Base-by-base conservation (phyloP, 2,888 invertebrate species). In the Notocelia uddmanniana region DNA sequence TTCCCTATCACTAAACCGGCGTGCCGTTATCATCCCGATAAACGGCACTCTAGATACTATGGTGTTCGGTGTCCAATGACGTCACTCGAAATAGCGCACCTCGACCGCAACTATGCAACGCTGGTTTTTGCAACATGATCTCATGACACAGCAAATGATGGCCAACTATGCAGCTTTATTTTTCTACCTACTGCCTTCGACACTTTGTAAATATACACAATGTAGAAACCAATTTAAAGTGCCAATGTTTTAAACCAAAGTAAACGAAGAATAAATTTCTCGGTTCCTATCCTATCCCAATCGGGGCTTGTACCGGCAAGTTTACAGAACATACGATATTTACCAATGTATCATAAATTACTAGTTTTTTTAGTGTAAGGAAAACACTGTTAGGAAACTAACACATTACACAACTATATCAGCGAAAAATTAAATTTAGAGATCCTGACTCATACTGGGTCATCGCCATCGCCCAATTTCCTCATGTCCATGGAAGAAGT, bases 41-140 rank as follows among this genome's bases (percentile, higher is more conserved):
- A 87, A 86, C 84, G 76, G 78, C 88, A 88, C 89, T 90, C 81
- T 83, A 91, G 88, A 87, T 89, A 83, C 73, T 69, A 74, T 78
- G 81, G 82, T 82, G 79, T 80, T 83, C 58, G 69, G 60, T 67
- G 58, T 66, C 72, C 57, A 57, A 55, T 72, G 72, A 68, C 72
- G 72, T 68, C 68, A 68, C 55, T 41, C 54, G 66, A 68, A 72
- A 72, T 60, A 62, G 23, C 50, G 37, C 34, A 37, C 45, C 37
- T 41, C 48, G 48, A 62, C 67, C 72, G 72, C 72, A 72, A 54
- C 48, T 50, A 55, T 68, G 67, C 72, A 72, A 18, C 37, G 60
- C 26, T 60, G 68, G 37, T 62, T 68, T 72, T 58, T 72, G 72
- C 57, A 72, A 72, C 37, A 26, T 57, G 68, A 72, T 48, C 55